These are phyloP conservation scores for Theonella swinhoei DNA, from an alignment of 37 sponge, comb jelly and placozoan species.

Conservation along the genomic window DNA sequence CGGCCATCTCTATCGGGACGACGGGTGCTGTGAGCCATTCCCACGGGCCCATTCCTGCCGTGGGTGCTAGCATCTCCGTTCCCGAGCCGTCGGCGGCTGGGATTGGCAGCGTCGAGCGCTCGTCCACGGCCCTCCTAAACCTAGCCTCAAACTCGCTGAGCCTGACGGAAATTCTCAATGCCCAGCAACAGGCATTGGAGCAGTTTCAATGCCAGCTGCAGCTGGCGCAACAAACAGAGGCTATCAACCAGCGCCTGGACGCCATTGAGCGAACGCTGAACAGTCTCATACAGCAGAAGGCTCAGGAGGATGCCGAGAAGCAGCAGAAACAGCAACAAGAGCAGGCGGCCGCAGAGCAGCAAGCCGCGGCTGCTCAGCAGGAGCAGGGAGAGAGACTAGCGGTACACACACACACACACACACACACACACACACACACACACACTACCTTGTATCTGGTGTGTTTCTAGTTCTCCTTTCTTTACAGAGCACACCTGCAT, in stretches of 20 bases:
- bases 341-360: not conserved
- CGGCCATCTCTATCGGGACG: not conserved
- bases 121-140: slow-evolving; percentile 69
- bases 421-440: no score
- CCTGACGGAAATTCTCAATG: slow-evolving; percentile 83
- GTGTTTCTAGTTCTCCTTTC: slow-evolving; percentile 2
- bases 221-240: slow-evolving; percentile 79
- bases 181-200: slow-evolving; percentile 86
- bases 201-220: slow-evolving; percentile 86
- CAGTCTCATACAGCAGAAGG: slow-evolving; percentile 79
- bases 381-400: not conserved
- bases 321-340: slow-evolving; percentile 8
- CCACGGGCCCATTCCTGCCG: slow-evolving; percentile 20
- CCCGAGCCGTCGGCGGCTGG: slow-evolving; percentile 11
- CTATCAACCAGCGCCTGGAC: slow-evolving; percentile 84
- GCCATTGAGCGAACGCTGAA: slow-evolving; percentile 82
- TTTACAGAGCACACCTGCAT: slow-evolving; percentile 41
- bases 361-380: not conserved
- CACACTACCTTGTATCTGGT: no score
- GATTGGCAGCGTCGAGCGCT: slow-evolving; percentile 28
- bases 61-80: slow-evolving; percentile 67
- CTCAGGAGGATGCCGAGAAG: slow-evolving; percentile 70
- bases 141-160: slow-evolving; percentile 75
- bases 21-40: not conserved
- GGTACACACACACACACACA: no score